A percentile compares a stretch with the other conserved stretches of the same genome.
Conservation (phyloP, 2,797 vertebrate genomes). For the Gobionotothen gibberifrons region DNA sequence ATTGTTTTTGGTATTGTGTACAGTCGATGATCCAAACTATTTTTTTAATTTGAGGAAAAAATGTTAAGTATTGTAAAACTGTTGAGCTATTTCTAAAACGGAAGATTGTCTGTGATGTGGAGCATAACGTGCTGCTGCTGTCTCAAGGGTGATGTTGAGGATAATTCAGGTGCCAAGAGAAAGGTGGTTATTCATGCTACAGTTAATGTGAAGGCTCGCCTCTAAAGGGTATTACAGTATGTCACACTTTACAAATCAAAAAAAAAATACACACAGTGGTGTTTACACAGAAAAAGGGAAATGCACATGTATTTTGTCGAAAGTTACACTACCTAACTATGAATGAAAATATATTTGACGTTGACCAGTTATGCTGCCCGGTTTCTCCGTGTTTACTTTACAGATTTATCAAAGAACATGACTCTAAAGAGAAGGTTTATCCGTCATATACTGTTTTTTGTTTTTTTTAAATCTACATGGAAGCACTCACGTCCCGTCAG, state of each 20-base stretch:
- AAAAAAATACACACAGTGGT: constrained; percentile 46
- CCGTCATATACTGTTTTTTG: constrained; percentile 75
- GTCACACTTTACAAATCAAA: constrained; percentile 39
- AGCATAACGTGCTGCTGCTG: constrained; percentile 69
- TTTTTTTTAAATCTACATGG: constrained; percentile 58
- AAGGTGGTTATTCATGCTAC: constrained; percentile 33
- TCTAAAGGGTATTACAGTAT: constrained; percentile 38
- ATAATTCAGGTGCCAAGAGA: constrained; percentile 76
- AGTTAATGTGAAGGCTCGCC: constrained; percentile 31
- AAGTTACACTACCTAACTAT: constrained; percentile 80
- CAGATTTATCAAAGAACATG: constrained; percentile 61
- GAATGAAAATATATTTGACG: constrained; percentile 76
- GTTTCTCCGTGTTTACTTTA: constrained; percentile 79
- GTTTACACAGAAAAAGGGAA: constrained; percentile 77
- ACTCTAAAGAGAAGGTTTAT: constrained; percentile 60
- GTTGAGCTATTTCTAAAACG: constrained; percentile 77
- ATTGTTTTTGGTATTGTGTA: constrained; percentile 87
- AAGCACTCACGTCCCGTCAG: constrained; percentile 73
- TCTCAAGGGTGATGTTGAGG: constrained; percentile 44
- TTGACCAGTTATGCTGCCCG: constrained; percentile 80
- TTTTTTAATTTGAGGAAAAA: constrained; percentile 90
- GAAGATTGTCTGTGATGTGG: constrained; percentile 79
- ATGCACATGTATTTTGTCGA: constrained; percentile 72
- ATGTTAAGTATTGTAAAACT: constrained; percentile 80
- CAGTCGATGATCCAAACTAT: constrained; percentile 87